Evolutionary conservation across 2,888 invertebrate genomes (phyloP).

Genomic region (Drosophila koepferae): DNA sequence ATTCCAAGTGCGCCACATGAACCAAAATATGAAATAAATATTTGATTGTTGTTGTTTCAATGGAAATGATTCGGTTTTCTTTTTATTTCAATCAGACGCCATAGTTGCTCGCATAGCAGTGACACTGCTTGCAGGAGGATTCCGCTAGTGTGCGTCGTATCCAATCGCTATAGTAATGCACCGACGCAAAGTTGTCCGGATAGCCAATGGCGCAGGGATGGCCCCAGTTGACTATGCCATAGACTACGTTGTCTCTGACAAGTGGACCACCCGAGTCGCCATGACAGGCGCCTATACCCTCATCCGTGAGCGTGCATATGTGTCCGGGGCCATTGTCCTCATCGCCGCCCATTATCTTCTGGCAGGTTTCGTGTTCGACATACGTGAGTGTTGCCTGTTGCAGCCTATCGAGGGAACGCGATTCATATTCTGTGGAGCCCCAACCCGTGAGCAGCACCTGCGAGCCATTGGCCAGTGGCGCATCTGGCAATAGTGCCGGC

Average conservation of each 20-base stretch:
- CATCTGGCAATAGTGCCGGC: slow-evolving; percentile 86
- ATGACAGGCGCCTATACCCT: slow-evolving; percentile 86
- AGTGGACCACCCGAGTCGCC: slow-evolving; percentile 83
- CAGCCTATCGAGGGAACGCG: slow-evolving; percentile 86
- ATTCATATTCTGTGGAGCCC: slow-evolving; percentile 86
- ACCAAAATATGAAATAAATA: slow-evolving; percentile 9
- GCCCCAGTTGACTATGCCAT: slow-evolving; percentile 83
- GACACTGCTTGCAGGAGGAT: slow-evolving; percentile 57
- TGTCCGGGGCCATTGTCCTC: slow-evolving; percentile 86
- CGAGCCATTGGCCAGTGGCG: slow-evolving; percentile 86
- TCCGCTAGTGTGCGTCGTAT: slow-evolving; percentile 56
- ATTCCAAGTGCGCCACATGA: slow-evolving; percentile 34
- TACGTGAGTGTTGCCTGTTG: slow-evolving; percentile 87
- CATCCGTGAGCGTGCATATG: slow-evolving; percentile 87
- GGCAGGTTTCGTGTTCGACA: slow-evolving; percentile 85
- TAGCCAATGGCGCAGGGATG: slow-evolving; percentile 79
- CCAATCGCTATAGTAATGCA: slow-evolving; percentile 77
- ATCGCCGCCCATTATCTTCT: slow-evolving; percentile 85
- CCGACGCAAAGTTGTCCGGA: slow-evolving; percentile 80
- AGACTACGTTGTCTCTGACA: slow-evolving; percentile 64
- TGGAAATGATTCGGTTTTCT: neutral
- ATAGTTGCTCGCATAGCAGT: slow-evolving; percentile 77
- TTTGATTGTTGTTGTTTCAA: neutral
- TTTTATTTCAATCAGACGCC: slow-evolving; percentile 30
- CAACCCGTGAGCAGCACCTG: slow-evolving; percentile 87